A percentile compares a stretch with the other conserved stretches of the same genome.
These are phyloP conservation scores for Ranitomeya imitator DNA, from an alignment of 2,113 vertebrate species.

Conservation along the genomic window DNA sequence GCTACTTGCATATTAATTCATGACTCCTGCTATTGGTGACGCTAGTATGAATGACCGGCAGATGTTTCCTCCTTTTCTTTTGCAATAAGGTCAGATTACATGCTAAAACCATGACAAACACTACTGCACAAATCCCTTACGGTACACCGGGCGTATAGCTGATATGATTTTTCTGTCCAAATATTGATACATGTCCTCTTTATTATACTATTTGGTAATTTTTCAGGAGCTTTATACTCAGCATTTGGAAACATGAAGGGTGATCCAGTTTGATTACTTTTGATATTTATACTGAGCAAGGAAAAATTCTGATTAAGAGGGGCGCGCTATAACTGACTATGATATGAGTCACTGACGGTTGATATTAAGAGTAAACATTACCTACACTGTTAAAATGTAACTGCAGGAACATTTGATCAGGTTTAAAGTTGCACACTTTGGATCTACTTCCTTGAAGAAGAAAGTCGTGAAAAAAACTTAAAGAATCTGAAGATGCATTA, in stretches of 20 bases:
- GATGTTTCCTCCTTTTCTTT: not conserved
- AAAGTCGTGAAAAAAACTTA: too few relatives aligned
- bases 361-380: too few relatives aligned
- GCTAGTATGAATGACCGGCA: not conserved
- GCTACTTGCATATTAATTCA: constrained; percentile 21
- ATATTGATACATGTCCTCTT: not conserved
- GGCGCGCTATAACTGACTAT: too few relatives aligned
- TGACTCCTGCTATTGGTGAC: not conserved
- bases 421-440: too few relatives aligned
- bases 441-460: too few relatives aligned
- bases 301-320: too few relatives aligned
- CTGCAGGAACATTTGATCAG: too few relatives aligned
- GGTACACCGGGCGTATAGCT: not conserved
- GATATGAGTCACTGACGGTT: too few relatives aligned
- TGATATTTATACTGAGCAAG: not conserved
- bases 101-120: not conserved
- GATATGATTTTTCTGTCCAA: not conserved
- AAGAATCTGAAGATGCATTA: too few relatives aligned
- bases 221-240: not conserved
- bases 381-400: too few relatives aligned
- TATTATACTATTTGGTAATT: not conserved
- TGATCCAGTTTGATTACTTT: not conserved
- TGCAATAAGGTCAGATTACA: constrained; percentile 18
- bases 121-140: not conserved
- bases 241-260: not conserved